phyloP scores from a whole-genome alignment of 2,888 invertebrate species.

The Eurois occulta region DNA sequence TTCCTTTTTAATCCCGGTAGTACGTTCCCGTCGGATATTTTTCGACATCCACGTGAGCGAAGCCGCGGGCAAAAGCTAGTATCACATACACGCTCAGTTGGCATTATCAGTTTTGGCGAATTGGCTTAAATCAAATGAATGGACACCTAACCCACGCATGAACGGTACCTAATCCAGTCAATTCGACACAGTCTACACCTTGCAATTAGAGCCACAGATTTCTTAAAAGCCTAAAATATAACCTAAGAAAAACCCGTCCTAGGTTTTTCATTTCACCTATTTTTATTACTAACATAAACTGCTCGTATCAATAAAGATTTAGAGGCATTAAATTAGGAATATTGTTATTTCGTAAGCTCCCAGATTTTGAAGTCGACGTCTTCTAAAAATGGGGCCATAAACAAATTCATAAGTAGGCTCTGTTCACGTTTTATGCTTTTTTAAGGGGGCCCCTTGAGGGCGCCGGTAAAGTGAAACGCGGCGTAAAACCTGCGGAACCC shows the following conservation, averaged over 20 bases:
- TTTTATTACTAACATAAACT: conserved; percentile 49
- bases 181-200: neutral
- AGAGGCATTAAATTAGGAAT: conserved; percentile 82
- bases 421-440: conserved; percentile 87
- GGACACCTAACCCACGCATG: too few species aligned
- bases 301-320: conserved; percentile 77
- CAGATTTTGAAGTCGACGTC: conserved; percentile 77
- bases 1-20: too few species aligned
- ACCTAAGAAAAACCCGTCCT: neutral
- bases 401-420: conserved; percentile 90
- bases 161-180: neutral
- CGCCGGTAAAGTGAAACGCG: conserved; percentile 87
- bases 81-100: neutral
- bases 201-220: neutral
- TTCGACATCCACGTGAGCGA: too few species aligned
- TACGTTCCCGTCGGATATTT: too few species aligned
- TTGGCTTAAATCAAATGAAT: neutral
- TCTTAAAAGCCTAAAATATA: neutral
- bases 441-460: conserved; percentile 85
- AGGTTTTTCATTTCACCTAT: conserved; percentile 2
- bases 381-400: conserved; percentile 86
- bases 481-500: conserved; percentile 85
- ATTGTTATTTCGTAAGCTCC: conserved; percentile 81
- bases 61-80: too few species aligned
- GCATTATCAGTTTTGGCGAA: neutral